Conservation (phyloP, 1,140 invertebrate species). For the Archivesica marissinica region DNA sequence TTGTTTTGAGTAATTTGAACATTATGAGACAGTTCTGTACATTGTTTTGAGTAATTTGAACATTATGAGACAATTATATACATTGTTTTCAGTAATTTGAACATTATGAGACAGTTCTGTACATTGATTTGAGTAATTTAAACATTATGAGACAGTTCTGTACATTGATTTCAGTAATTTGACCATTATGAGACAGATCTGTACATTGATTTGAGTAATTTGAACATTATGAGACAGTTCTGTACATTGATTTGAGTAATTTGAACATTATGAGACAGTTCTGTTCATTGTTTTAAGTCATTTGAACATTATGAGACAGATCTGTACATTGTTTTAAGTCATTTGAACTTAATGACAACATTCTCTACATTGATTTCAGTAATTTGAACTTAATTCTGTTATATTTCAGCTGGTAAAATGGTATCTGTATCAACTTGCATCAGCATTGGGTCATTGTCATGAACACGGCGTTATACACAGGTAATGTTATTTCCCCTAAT, state of each 20-base stretch:
- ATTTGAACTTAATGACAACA: not conserved
- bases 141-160: too few species aligned
- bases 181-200: too few species aligned
- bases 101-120: too few species aligned
- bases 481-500: conserved; percentile 62
- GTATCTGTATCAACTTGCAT: conserved; percentile 82
- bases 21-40: too few species aligned
- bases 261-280: not conserved
- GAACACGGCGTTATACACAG: conserved; percentile 83
- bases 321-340: not conserved
- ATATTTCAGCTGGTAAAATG: conserved; percentile 77
- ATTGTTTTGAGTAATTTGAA: too few species aligned
- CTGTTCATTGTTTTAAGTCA: not conserved
- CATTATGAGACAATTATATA: too few species aligned
- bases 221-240: not conserved
- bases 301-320: not conserved
- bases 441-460: conserved; percentile 83
- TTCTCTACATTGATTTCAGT: not conserved
- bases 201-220: too few species aligned
- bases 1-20: too few species aligned
- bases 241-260: not conserved
- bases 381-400: not conserved
- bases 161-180: too few species aligned
- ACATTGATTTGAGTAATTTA: too few species aligned
- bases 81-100: too few species aligned